These are phyloP conservation scores for Trogon surrucura DNA, from an alignment of 2,113 vertebrate genomes.

Conservation along the genomic window DNA sequence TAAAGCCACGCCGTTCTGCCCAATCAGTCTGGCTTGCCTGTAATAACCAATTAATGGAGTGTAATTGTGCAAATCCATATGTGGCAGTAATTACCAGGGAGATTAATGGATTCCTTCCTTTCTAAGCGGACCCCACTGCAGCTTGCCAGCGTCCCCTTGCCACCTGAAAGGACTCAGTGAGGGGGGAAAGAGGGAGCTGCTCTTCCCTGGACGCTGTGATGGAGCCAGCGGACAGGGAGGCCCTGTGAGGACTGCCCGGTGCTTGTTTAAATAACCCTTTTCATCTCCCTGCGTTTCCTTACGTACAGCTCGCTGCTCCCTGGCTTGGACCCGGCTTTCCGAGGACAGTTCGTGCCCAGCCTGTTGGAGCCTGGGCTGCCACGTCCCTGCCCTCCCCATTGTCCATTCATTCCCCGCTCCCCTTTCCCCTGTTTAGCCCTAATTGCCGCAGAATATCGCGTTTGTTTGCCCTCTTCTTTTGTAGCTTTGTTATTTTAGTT, in stretches of 20 bases:
- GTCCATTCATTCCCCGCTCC: slow-evolving; percentile 54
- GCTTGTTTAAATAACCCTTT: slow-evolving; percentile 61
- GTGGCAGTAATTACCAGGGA: slow-evolving; percentile 65
- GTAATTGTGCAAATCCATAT: slow-evolving; percentile 69
- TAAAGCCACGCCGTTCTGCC: slow-evolving; percentile 30
- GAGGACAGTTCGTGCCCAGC: slow-evolving; percentile 29
- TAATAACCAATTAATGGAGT: slow-evolving; percentile 66
- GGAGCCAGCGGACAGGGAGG: not conserved
- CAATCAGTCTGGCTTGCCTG: slow-evolving; percentile 42
- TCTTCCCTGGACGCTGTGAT: not conserved
- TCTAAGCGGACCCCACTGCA: not conserved
- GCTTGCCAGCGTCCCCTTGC: slow-evolving; percentile 18
- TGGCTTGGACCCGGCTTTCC: not conserved
- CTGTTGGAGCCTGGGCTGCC: not conserved
- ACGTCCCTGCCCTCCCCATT: not conserved
- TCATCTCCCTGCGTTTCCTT: not conserved
- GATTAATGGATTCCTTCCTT: slow-evolving; percentile 71
- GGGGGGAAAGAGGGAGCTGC: not conserved
- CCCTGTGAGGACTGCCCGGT: not conserved
- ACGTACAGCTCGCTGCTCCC: not conserved
- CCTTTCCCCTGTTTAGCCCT: slow-evolving; percentile 24
- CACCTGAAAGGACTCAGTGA: not conserved
- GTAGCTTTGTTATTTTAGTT: slow-evolving; percentile 67
- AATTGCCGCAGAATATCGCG: slow-evolving; percentile 43
- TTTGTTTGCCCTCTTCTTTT: slow-evolving; percentile 44